Base-by-base conservation (phyloP, 2,888 invertebrate genomes). In the Apodemia hepburni region DNA sequence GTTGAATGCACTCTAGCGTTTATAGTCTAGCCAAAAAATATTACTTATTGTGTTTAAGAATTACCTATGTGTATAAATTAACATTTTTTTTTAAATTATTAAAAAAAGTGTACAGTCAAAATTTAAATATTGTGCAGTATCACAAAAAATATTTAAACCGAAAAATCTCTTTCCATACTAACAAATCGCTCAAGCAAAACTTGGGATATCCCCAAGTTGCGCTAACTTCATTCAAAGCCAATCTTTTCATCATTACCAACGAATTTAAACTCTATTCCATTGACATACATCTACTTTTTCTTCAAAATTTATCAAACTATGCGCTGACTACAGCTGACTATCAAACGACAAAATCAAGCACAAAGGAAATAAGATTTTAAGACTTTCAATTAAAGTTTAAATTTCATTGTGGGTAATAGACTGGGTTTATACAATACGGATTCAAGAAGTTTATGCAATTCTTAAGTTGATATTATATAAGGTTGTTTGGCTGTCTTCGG, bases 381-480 rank as follows among this genome's bases (percentile, higher is more conserved):
- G 0, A 0, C 0, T 0, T 17, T 7, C 0, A 0, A 0, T 60
- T 76, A 79, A 67, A 60, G 64, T 68, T 49, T 17, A 35, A 17
- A 63, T 67, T 69, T 7, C 12, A 67, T 61, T 59, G 22, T 11
- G 42, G 58, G 59, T 22, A 58, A 67, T 4, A 60, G 71, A 72
- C 75, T 70, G 64, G 67, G 69, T 75, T 73, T 67, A 75, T 78
- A 74, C 80, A 79, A 79, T 71, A 76, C 81, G 80, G 81, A 80
- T 82, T 71, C 74, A 71, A 71, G 73, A 73, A 73, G 90, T 90
- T 91, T 87, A 86, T 91, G 90, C 90, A 91, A 91, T 86, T 89
- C 82, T 87, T 87, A 85, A 84, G 80, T 88, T 86, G 81, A 81
- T 89, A 91, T 91, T 90, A 90, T 90, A 91, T 90, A 91, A 90